Conservation (phyloP, 2,797 vertebrate species). For the Clarias fuscus region DNA sequence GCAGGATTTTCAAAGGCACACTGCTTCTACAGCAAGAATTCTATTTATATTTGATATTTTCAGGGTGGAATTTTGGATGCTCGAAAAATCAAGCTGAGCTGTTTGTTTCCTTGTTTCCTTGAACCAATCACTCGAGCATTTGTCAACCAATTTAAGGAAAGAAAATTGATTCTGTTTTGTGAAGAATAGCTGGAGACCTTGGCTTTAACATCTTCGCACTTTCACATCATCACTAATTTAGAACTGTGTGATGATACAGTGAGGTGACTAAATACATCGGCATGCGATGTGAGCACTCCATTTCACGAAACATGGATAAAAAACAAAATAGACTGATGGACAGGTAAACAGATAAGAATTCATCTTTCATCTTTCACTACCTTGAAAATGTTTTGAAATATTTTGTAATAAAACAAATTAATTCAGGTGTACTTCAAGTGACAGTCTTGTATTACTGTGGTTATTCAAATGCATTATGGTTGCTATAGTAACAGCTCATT, state of each 20-base stretch:
- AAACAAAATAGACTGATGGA: not conserved
- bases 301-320: not conserved
- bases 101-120: not conserved
- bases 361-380: not conserved
- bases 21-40: not conserved
- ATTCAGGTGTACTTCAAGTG: not conserved
- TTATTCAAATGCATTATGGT: not conserved
- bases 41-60: not conserved
- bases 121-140: not conserved
- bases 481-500: not conserved
- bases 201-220: not conserved
- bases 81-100: not conserved
- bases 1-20: not conserved
- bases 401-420: not conserved
- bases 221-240: not conserved
- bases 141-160: not conserved
- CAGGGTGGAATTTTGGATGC: not conserved
- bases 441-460: not conserved
- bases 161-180: not conserved
- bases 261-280: not conserved
- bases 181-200: not conserved
- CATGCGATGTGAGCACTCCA: not conserved
- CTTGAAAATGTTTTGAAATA: not conserved
- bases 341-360: not conserved
- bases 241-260: not conserved